A percentile compares a stretch with the other conserved stretches of the same genome.
Conservation (phyloP, 2,888 invertebrate genomes). For the Drosophila neoperkinsi region DNA sequence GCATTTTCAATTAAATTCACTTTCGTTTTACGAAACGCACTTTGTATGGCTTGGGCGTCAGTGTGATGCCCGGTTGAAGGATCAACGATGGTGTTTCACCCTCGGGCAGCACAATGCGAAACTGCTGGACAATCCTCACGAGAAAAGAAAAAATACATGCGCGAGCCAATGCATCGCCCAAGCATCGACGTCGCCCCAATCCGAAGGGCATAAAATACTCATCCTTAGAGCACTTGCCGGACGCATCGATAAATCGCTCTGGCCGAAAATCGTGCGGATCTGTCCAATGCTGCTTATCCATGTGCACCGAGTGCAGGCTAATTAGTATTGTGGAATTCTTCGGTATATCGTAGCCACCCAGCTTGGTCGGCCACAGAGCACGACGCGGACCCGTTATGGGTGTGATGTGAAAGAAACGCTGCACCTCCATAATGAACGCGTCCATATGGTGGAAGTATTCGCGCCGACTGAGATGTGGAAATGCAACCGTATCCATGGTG, state of each 20-base stretch:
- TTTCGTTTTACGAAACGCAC: conserved; percentile 81
- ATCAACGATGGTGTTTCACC: conserved; percentile 85
- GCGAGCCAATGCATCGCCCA: conserved; percentile 88
- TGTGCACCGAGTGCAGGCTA: conserved; percentile 87
- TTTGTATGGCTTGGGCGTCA: conserved; percentile 87
- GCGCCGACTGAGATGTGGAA: conserved; percentile 82
- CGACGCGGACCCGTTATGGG: conserved; percentile 87
- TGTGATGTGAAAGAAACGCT: conserved; percentile 86
- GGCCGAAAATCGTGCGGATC: conserved; percentile 88
- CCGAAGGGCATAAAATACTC: conserved; percentile 85
- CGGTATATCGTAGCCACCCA: conserved; percentile 87
- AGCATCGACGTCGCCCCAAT: conserved; percentile 88
- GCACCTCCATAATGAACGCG: conserved; percentile 87
- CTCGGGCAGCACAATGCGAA: conserved; percentile 84
- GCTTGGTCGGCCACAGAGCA: conserved; percentile 86
- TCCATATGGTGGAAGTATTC: conserved; percentile 86
- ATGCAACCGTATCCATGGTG: conserved; percentile 38
- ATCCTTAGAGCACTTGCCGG: conserved; percentile 74
- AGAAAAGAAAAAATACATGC: conserved; percentile 88
- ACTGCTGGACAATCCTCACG: conserved; percentile 87
- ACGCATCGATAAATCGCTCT: conserved; percentile 87
- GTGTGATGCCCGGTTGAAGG: conserved; percentile 86
- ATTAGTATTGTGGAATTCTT: conserved; percentile 86
- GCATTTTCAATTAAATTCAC: background rate
- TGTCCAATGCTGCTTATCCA: conserved; percentile 87